These are phyloP conservation scores for Podabrus alpinus DNA, from an alignment of 2,888 invertebrate genomes.

Conservation along the genomic window DNA sequence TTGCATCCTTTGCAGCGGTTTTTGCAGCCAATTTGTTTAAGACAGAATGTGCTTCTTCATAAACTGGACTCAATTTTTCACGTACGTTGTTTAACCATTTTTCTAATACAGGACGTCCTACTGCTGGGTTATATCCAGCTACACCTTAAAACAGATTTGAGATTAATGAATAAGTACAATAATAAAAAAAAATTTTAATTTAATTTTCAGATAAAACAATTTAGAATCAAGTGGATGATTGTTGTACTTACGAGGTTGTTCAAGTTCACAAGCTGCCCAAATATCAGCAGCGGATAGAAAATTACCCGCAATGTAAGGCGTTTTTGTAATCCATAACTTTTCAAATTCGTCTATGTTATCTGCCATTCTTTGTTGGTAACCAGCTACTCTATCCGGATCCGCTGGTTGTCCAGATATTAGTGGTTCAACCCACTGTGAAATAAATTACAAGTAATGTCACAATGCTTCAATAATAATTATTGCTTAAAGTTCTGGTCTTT, in stretches of 20 bases:
- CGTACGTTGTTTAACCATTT: constrained; percentile 70
- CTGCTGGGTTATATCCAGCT: constrained; percentile 67
- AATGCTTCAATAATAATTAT: too few relatives aligned
- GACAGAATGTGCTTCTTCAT: constrained; percentile 63
- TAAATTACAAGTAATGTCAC: too few relatives aligned
- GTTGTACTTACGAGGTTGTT: constrained; percentile 69
- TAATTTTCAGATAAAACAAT: too few relatives aligned
- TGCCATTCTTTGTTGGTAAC: constrained; percentile 58
- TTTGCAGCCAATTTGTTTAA: constrained; percentile 41
- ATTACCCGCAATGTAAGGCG: constrained; percentile 64
- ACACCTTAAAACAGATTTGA: constrained; percentile 59
- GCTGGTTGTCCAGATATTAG: constrained; percentile 56
- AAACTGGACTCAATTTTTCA: constrained; percentile 64
- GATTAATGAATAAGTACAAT: not conserved
- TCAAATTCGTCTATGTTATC: constrained; percentile 63
- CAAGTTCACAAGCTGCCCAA: constrained; percentile 75
- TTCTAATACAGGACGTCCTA: constrained; percentile 64
- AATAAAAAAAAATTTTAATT: too few relatives aligned
- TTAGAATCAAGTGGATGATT: not conserved
- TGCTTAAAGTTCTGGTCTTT: too few relatives aligned
- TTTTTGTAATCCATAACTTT: constrained; percentile 57
- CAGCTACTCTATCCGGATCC: constrained; percentile 52
- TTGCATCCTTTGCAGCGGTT: not conserved
- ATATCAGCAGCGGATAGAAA: constrained; percentile 74
- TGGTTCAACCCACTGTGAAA: constrained; percentile 57